Evolutionary conservation across 2,888 invertebrate genomes (phyloP).

Genomic region (Phalera bucephala): DNA sequence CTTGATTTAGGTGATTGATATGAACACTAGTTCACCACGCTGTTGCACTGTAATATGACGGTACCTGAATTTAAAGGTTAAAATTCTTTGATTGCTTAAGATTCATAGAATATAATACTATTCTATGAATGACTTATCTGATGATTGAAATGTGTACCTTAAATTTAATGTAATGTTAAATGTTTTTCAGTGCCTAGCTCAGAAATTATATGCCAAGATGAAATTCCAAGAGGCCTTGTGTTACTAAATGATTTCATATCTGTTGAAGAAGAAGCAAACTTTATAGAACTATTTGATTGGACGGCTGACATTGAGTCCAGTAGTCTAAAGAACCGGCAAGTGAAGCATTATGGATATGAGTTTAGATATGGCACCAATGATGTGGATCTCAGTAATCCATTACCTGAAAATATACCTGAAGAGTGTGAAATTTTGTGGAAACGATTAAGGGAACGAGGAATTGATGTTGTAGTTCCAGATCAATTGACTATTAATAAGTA

Average conservation of each 20-base stretch:
- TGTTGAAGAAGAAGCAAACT: conserved; percentile 84
- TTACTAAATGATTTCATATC: conserved; percentile 89
- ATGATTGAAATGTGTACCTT: too few relatives aligned
- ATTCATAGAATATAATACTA: too few relatives aligned
- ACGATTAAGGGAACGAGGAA: conserved; percentile 69
- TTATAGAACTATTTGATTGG: conserved; percentile 85
- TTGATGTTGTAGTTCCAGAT: conserved; percentile 83
- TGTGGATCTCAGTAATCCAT: conserved; percentile 88
- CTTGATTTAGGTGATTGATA: too few relatives aligned
- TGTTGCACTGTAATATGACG: too few relatives aligned
- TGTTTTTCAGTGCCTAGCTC: conserved; percentile 58
- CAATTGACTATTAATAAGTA: conserved; percentile 94
- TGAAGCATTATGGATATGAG: conserved; percentile 96
- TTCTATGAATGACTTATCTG: too few relatives aligned
- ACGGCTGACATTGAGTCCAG: conserved; percentile 46
- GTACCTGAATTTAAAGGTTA: too few relatives aligned
- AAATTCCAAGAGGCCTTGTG: conserved; percentile 86
- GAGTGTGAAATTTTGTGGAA: conserved; percentile 86
- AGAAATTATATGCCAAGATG: conserved; percentile 52
- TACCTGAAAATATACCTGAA: conserved; percentile 86
- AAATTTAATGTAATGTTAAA: background rate
- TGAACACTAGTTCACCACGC: too few relatives aligned
- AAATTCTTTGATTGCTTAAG: too few relatives aligned
- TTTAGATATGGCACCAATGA: conserved; percentile 95
- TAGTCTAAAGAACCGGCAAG: conserved; percentile 90